phyloP scores from a whole-genome alignment of 2,797 vertebrate genomes.

The Galagoides demidoff region DNA sequence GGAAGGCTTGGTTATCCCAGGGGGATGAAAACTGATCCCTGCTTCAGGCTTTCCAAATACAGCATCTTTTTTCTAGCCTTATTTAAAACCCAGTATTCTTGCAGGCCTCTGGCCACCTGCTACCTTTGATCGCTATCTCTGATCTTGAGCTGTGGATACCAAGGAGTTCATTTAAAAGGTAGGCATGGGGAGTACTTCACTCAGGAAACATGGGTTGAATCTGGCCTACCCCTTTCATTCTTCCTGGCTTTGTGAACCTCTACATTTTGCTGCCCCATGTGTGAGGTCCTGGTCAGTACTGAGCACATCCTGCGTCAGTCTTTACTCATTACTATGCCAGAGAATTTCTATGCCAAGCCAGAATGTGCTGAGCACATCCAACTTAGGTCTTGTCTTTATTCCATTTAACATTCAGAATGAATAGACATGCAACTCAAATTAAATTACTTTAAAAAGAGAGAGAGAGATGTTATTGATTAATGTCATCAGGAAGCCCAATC shows the following conservation, averaged over 20 bases:
- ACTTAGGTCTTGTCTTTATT: not conserved
- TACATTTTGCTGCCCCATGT: not conserved
- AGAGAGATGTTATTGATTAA: not conserved
- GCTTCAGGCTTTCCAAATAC: fast-evolving
- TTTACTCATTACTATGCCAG: not conserved
- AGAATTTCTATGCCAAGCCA: not conserved
- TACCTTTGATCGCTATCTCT: not conserved
- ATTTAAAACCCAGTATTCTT: not conserved
- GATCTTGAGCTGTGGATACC: not conserved
- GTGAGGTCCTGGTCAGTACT: not conserved
- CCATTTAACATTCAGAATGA: not conserved
- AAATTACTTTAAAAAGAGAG: not conserved
- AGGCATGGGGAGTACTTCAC: not conserved
- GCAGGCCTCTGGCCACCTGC: not conserved
- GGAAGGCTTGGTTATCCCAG: not conserved
- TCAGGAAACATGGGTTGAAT: not conserved
- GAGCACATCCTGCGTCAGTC: not conserved
- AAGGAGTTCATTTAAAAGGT: not conserved
- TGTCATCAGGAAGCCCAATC: not conserved
- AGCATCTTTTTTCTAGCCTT: not conserved
- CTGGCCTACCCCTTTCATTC: not conserved
- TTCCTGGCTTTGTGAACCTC: not conserved
- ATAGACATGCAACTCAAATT: not conserved
- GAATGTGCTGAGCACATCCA: not conserved
- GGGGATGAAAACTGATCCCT: not conserved